phyloP scores from a whole-genome alignment of 2,888 invertebrate species.

The Darwinula stevensoni region DNA sequence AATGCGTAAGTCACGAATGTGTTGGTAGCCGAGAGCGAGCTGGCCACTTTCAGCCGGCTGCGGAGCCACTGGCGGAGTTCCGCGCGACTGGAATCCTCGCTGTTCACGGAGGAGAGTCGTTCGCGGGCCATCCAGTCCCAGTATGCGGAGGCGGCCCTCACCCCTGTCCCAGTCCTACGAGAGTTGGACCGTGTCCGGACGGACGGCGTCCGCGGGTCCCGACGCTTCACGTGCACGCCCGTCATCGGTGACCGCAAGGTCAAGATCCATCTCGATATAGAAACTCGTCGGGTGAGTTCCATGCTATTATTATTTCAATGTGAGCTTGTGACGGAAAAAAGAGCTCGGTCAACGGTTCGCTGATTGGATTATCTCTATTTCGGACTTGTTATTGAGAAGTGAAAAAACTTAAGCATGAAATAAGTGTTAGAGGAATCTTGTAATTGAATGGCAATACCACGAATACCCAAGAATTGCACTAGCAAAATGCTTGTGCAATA shows the following conservation, averaged over 20 bases:
- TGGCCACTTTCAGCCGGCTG: conserved; percentile 40
- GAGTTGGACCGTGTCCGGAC: conserved; percentile 19
- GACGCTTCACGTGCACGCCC: conserved; percentile 48
- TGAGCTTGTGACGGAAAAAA: too few species aligned
- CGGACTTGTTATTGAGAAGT: too few species aligned
- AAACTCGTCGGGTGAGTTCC: conserved; percentile 50
- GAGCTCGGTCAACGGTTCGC: too few species aligned
- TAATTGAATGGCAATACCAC: too few species aligned
- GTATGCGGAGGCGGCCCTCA: conserved; percentile 43
- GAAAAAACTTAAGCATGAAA: too few species aligned
- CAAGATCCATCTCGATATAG: conserved; percentile 48
- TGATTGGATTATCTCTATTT: too few species aligned
- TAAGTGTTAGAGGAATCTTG: too few species aligned
- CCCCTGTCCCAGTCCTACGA: conserved; percentile 11
- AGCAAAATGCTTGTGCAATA: too few species aligned
- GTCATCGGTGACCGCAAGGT: conserved; percentile 36
- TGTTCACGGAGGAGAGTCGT: conserved; percentile 41
- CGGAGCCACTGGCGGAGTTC: conserved; percentile 12
- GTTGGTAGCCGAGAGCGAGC: conserved; percentile 65
- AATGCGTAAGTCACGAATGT: too few species aligned
- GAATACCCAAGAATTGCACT: too few species aligned
- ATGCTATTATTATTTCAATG: conserved; percentile 16
- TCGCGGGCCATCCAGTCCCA: conserved; percentile 41
- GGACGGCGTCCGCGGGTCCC: conserved; percentile 28
- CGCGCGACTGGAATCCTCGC: conserved; percentile 15